Evolutionary conservation across 2,888 invertebrate genomes (phyloP), one percentile per base, ranked within the genome.

Genomic region (Plebejus melissa): DNA sequence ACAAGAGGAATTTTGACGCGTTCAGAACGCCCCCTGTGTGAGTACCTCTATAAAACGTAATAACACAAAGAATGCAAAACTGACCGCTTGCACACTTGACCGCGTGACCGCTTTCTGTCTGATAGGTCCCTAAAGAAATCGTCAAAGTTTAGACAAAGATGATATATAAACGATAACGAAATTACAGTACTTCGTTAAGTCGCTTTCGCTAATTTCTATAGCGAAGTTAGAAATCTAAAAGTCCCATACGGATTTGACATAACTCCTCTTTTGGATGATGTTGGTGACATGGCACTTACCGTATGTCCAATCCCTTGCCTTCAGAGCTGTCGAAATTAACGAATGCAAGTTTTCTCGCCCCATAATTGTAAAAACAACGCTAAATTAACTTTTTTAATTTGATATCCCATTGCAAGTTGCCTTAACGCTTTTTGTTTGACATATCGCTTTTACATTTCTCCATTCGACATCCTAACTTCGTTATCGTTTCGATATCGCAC

Each of bases 401-500:
- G 54, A 54, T 54, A 54, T 54, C 54, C 16, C 16, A 16, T 1
- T 54, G 4, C 3, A 2, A 46, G 9, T 46, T 46, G 46, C 9
- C 41, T 41, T 41, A 41, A 41, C 41, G 9, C 9, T 9, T 46
- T 46, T 46, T 60, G 60, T 7, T 7, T 32, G 28, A 65, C 65
- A 65, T 58, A 65, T 65, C 28, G 65, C 0, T 13, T 28, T 3
- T 4, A 65, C 32, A 60, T 28, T 28, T 22, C 60, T 28, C 11
- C 11, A 65, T 65, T 28, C 11, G 28, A n/a, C 2, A 58, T 58
- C 7, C 7, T 9, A 65, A 65, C 60, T 65, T 65, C 65, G 65
- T 65, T 32, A 65, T 65, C 65, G 65, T 65, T 65, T 65, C 65
- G 65, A 65, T 65, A 65, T 65, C 32, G 60, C 11, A 13, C 32